Conservation (phyloP, 2,113 vertebrate genomes). For the Penelope pileata region DNA sequence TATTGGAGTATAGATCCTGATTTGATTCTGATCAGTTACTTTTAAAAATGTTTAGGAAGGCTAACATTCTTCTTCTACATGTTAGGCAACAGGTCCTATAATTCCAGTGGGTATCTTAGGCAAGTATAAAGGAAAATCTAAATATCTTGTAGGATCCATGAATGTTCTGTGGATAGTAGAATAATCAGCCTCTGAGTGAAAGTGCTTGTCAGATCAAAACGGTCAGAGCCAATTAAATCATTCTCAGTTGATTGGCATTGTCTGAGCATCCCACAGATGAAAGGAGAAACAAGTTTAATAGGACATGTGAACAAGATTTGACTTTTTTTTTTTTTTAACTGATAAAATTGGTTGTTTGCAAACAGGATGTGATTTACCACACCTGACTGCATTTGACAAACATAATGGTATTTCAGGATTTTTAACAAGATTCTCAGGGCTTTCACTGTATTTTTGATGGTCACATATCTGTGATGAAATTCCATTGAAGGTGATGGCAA, state of each 20-base stretch:
- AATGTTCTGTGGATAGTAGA: conserved; percentile 64
- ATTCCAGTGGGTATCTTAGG: background rate
- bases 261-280: conserved; percentile 56
- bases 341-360: conserved; percentile 65
- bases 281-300: conserved; percentile 67
- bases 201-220: conserved; percentile 55
- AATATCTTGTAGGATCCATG: background rate
- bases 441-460: background rate
- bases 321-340: conserved; percentile 43
- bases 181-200: conserved; percentile 62
- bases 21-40: background rate
- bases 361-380: conserved; percentile 67
- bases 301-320: conserved; percentile 52
- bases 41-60: background rate
- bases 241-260: conserved; percentile 62
- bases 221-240: conserved; percentile 72
- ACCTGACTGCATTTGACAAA: conserved; percentile 54
- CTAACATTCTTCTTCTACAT: background rate
- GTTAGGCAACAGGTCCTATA: background rate
- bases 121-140: background rate
- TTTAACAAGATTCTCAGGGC: conserved; percentile 47
- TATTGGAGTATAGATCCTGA: background rate
- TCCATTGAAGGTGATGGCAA: background rate
- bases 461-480: background rate
- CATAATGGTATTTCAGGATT: conserved; percentile 61